Evolutionary conservation across 2,113 vertebrate species (phyloP), one percentile per base, ranked within the genome.

Genomic region (Seriola rivoliana): DNA sequence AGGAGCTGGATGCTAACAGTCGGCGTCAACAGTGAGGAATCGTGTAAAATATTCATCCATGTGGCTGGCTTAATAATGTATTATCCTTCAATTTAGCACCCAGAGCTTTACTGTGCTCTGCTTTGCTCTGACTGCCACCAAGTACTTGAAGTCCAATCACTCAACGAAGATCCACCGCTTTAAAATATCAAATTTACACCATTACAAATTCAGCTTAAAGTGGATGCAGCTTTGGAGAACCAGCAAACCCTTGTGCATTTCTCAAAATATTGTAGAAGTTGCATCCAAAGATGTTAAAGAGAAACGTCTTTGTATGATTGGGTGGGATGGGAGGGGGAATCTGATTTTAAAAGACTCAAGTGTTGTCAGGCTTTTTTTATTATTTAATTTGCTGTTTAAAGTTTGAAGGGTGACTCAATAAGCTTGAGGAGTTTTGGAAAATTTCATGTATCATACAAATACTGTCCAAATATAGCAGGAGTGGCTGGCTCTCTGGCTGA

Each of bases 41-140:
- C 80, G 52, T 86, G 90, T 93, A 83, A 93, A 94, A 93, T 93
- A 93, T 94, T 91, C 73, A 93, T 93, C 81, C 80, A 62, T 88
- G 89, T 78, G 83, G 46, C 80, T 34, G 75, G 63, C 80, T 94
- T 85, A 94, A 94, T 94, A 93, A 94, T 93, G 87, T 85, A 94
- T 92, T 82, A 93, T 90, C 82, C 83, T 74, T 86, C 79, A 88
- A 85, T 92, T 92, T 92, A 90, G 84, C 85, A 89, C 74, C 76
- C 78, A 71, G 76, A 85, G 86, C 91, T 85, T 79, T 73, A 80
- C 88, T 77, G 82, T 34, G 32, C 87, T 85, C 48, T 23, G 64
- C 84, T 82, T 74, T 60, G 68, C 84, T 72, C 71, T 10, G 34
- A 70, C 88, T 70, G 76, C 85, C 75, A 78, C 74, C 13, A 54